Base-by-base conservation (phyloP, 2,797 vertebrate species). In the Syncerus caffer region DNA sequence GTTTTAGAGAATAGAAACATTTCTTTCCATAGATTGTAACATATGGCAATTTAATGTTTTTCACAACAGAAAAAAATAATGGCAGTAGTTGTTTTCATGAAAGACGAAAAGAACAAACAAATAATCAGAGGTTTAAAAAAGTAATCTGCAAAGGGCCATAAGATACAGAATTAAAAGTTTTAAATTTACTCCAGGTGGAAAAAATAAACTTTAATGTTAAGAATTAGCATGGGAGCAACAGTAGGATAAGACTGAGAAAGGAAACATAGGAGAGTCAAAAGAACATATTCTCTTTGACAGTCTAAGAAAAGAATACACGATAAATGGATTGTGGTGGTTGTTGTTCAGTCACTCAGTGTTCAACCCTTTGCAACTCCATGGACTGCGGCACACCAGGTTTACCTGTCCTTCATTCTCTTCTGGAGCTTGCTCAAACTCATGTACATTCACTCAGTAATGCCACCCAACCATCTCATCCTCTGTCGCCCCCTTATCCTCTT, bases 141-240 rank as follows among this genome's bases (percentile, higher is more conserved):
- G 27, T 85, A 86, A 83, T 80, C 23, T 21, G 57, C 14, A 84
- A 67, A 76, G 17, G 45, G 29, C 4, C 27, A 51, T 80, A n/a
- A 38, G 6, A 60, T 55, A 21, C 9, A 25, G 64, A 94, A 95
- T 15, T 94, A 51, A 13, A 55, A 60, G 55, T 42, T 6, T 79
- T 45, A 60, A 19, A 95, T 64, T 96, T 82, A 85, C 55, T 85
- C 15, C 76, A n/a, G 17, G 45, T 64, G 31, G 42, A 71, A 93
- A 84, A 0, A 71, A 51, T 95, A 89, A 82, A 42, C 6, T 58
- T 84, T 80, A 71, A 47, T 55, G 27, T 5, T 71, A 31, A 93
- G 85, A 31, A 71, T 89, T 90, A 88, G 10, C 27, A 89, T 87
- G 42, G 87, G 79, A 93, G 67, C 8, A 95, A 87, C 4, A 47